These are phyloP conservation scores for Tiaroga cobitis DNA, from an alignment of 2,797 vertebrate genomes.

Conservation along the genomic window DNA sequence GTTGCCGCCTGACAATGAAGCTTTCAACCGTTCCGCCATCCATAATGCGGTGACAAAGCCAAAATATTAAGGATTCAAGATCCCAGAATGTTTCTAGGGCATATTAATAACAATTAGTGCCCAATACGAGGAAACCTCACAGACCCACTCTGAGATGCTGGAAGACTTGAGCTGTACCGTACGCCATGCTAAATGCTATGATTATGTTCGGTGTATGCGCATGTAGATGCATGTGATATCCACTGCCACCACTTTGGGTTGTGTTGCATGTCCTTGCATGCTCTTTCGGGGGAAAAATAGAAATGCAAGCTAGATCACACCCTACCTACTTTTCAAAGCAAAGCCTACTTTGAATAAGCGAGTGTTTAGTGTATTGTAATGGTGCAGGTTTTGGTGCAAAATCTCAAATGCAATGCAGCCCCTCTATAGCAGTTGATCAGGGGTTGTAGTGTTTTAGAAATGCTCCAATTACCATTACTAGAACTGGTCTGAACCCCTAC, in stretches of 20 bases:
- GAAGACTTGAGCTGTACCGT: conserved; percentile 76
- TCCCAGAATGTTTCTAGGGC: conserved; percentile 20
- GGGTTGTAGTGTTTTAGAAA: background rate
- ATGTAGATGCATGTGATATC: conserved; percentile 68
- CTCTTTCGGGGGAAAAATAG: conserved; percentile 75
- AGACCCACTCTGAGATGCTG: conserved; percentile 70
- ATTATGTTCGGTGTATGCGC: conserved; percentile 46
- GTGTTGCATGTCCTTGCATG: conserved; percentile 77
- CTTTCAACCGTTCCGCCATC: conserved; percentile 53
- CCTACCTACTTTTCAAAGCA: conserved; percentile 77
- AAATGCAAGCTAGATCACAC: conserved; percentile 96
- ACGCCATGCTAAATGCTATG: conserved; percentile 15
- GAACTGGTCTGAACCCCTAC: background rate
- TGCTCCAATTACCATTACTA: background rate
- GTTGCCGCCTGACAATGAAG: conserved; percentile 30
- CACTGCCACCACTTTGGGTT: conserved; percentile 78
- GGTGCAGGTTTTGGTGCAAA: background rate
- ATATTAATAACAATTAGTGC: conserved; percentile 11
- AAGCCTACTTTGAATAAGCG: background rate
- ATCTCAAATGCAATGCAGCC: background rate
- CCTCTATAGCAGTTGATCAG: background rate
- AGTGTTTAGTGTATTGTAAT: background rate
- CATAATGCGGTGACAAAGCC: conserved; percentile 27
- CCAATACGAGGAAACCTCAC: background rate
- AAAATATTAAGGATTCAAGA: conserved; percentile 28